Evolutionary conservation across 2,113 vertebrate species (phyloP).

Genomic region (Chionomys nivalis): DNA sequence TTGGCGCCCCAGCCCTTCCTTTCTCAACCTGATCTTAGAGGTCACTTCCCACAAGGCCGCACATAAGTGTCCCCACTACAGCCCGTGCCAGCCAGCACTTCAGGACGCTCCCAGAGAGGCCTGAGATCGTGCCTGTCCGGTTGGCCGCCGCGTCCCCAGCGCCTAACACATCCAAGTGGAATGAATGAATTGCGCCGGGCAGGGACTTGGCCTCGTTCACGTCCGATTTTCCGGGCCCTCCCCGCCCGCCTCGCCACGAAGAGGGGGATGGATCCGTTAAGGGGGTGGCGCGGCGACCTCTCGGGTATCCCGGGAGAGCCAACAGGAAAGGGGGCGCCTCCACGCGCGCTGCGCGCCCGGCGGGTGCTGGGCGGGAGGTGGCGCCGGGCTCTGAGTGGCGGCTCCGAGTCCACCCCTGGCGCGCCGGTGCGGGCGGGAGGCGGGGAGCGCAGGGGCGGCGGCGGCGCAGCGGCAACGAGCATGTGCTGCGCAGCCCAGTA

Average conservation of each 20-base stretch:
- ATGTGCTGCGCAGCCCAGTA: conserved; percentile 87
- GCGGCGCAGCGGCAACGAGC: conserved; percentile 81
- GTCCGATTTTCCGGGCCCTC: not conserved
- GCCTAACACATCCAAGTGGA: conserved; percentile 17
- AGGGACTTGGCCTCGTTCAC: conserved; percentile 21
- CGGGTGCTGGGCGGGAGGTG: conserved; percentile 70
- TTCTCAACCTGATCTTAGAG: not conserved
- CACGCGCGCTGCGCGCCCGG: not conserved
- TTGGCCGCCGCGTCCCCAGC: not conserved
- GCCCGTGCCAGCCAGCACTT: not conserved
- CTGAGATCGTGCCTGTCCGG: not conserved
- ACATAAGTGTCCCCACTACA: not conserved
- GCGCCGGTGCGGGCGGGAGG: conserved; percentile 78
- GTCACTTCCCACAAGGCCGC: conserved; percentile 15
- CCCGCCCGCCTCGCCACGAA: not conserved
- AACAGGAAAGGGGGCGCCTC: not conserved
- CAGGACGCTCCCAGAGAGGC: not conserved
- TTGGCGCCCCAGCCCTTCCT: no score
- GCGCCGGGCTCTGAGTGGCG: conserved; percentile 77
- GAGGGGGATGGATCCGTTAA: not conserved
- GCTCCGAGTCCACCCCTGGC: conserved; percentile 76
- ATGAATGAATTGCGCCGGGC: conserved; percentile 51
- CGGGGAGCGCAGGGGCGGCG: conserved; percentile 79
- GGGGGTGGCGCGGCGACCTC: not conserved
- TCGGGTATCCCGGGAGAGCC: not conserved